Evolutionary conservation across 1,140 invertebrate genomes (phyloP).

Genomic region (Aradophagus sp.): DNA sequence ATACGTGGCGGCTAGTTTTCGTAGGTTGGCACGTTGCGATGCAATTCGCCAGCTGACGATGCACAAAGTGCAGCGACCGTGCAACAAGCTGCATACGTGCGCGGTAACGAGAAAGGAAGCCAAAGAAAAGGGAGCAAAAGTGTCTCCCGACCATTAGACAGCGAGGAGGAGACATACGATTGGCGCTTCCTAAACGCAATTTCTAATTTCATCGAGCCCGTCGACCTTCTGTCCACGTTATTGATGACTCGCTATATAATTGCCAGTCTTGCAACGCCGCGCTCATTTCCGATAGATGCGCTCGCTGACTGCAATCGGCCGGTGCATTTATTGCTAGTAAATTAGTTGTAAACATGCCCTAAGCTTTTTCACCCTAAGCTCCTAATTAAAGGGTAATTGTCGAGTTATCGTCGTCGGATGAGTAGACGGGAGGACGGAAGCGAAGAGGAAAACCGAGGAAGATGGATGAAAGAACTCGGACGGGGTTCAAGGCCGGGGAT

Average conservation of each 20-base stretch:
- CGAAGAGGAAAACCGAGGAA: conserved; percentile 6
- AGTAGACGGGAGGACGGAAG: not conserved
- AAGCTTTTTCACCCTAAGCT: conserved; percentile 19
- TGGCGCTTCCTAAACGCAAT: conserved; percentile 62
- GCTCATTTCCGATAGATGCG: conserved; percentile 58
- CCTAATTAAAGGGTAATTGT: conserved; percentile 37
- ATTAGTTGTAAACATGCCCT: conserved; percentile 23
- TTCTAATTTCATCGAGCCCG: conserved; percentile 64
- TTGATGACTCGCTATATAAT: conserved; percentile 46
- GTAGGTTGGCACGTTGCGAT: conserved; percentile 9
- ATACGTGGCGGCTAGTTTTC: conserved; percentile 27
- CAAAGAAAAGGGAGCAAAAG: conserved; percentile 9
- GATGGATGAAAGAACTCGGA: not conserved
- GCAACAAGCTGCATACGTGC: conserved; percentile 27
- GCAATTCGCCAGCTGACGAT: conserved; percentile 53
- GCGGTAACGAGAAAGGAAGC: too few relatives aligned
- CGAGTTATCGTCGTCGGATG: conserved; percentile 14
- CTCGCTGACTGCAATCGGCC: conserved; percentile 31
- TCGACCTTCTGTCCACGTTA: conserved; percentile 63
- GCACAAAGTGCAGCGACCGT: conserved; percentile 39
- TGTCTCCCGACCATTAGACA: conserved; percentile 12
- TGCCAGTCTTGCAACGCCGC: conserved; percentile 41
- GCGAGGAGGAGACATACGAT: conserved; percentile 41
- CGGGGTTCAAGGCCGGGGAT: conserved; percentile 22
- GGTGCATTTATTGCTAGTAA: conserved; percentile 36